Base-by-base conservation (phyloP, 2,888 invertebrate species). In the Leptinotarsa juncta region DNA sequence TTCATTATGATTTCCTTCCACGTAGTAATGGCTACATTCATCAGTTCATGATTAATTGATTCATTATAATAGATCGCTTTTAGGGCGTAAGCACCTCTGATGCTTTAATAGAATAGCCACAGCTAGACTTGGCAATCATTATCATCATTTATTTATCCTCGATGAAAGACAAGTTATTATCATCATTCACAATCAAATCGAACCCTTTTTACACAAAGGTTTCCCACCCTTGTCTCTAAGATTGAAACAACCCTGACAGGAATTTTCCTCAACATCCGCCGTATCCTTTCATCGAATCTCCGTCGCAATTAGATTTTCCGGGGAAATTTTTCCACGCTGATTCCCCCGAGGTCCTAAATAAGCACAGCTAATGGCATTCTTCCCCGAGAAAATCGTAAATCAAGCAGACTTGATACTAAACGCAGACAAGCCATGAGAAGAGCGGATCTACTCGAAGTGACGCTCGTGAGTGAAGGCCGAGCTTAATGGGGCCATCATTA, bases 371-470 rank as follows among this genome's bases (percentile, higher is more conserved):
- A 68, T 62, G 72, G 65, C 67, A 55, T 72, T 62, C 55, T 42
- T 53, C 15, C 32, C 55, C 26, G 53, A 57, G 50, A 62, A 65
- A 67, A 66, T 67, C 74, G 42, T 71, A 71, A 74, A 74, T 71
- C 67, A 74, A 74, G 49, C 70, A 32, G 67, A 70, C 62, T 53
- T 51, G 68, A 73, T 65, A 53, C 55, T 65, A 53, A 48, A 65
- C 55, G 51, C 53, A 50, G 72, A 42, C 62, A 62, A 51, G 60
- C 32, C 51, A 42, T 16, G 69, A 60, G 69, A 23, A 23, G 23
- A 57, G 15, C 23, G 48, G 65, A 67, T 67, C 32, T 65, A 55
- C 18, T 26, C 18, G 53, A 65, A 73, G 68, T 73, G 73, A 51
- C 48, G 53, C 42, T 55, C 65, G 55, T 67, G 67, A 67, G 16